Base-by-base conservation (phyloP, 2,888 invertebrate species). In the Encarsia formosa region DNA sequence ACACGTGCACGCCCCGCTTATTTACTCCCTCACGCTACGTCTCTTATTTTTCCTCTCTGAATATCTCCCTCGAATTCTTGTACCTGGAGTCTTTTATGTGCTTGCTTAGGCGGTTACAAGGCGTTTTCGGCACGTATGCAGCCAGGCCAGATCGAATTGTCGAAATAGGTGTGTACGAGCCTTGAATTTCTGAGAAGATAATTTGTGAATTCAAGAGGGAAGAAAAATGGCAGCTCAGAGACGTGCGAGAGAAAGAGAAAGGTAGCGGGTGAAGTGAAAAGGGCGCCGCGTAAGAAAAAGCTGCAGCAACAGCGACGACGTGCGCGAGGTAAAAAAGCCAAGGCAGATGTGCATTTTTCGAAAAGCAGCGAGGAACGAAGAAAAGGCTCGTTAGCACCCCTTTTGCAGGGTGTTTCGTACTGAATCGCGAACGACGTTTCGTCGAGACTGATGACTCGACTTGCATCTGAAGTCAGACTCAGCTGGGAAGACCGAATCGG, bases 131-230 rank as follows among this genome's bases (percentile, higher is more conserved):
- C 61, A 64, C 61, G 59, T 62, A 64, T 62, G 63, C 52, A n/a
- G n/a, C n/a, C n/a, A n/a, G n/a, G n/a, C n/a, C n/a, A 65, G 67
- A 69, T 69, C 66, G 68, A 70, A 69, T 70, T 70, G 69, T 67
- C 63, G 67, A 70, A 68, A 69, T 68, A 66, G 66, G 60, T 65
- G 63, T 61, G 66, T 61, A 69, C 69, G 70, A 69, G 69, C 63
- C 64, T 60, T 69, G 70, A 69, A 70, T 70, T 68, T 65, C 64
- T 68, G 66, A 69, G 65, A 68, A 69, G 68, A 67, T 69, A 69
- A 70, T 70, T 69, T 64, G 64, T 62, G 61, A 59, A 57, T 61
- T 64, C 59, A 56, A 59, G 60, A 41, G 38, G 58, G 58, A 54
- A 50, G 47, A 59, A 58, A 61, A 59, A 60, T 59, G 59, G 57